Evolutionary conservation across 1,140 invertebrate species (phyloP).

Genomic region (Drosophila neocordata): DNA sequence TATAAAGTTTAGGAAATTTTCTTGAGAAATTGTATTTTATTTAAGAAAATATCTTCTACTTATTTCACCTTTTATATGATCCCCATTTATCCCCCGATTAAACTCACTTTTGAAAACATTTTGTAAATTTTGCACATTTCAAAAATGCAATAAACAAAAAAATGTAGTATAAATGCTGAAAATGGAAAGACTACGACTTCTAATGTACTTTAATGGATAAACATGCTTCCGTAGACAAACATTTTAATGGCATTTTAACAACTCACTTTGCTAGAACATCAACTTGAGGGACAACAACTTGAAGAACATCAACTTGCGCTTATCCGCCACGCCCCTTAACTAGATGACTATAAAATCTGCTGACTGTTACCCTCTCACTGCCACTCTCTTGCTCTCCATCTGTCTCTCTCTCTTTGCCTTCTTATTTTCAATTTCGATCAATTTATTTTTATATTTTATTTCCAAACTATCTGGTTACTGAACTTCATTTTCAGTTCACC

Average conservation of each 20-base stretch:
- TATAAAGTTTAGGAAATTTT: no score
- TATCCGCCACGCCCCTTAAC: neutral
- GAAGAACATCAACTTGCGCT: neutral
- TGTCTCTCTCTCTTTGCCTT: neutral
- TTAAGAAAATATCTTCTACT: no score
- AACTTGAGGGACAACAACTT: neutral
- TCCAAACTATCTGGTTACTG: neutral
- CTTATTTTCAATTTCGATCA: no score
- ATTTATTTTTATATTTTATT: no score
- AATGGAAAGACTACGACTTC: neutral
- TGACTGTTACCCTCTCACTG: neutral
- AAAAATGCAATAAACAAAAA: neutral
- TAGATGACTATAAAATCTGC: neutral
- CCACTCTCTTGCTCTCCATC: neutral
- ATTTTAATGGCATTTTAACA: constrained; percentile 14
- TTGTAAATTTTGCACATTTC: no score
- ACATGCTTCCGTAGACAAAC: constrained; percentile 4
- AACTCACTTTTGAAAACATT: no score
- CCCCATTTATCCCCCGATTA: no score
- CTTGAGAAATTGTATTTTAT: no score
- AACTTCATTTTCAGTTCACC: neutral
- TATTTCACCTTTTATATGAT: no score
- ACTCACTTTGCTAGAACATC: constrained; percentile 6
- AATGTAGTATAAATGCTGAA: neutral
- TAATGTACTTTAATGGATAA: constrained; percentile 1